Evolutionary conservation across 2,113 vertebrate species (phyloP).

Genomic region (Trichechus manatus): DNA sequence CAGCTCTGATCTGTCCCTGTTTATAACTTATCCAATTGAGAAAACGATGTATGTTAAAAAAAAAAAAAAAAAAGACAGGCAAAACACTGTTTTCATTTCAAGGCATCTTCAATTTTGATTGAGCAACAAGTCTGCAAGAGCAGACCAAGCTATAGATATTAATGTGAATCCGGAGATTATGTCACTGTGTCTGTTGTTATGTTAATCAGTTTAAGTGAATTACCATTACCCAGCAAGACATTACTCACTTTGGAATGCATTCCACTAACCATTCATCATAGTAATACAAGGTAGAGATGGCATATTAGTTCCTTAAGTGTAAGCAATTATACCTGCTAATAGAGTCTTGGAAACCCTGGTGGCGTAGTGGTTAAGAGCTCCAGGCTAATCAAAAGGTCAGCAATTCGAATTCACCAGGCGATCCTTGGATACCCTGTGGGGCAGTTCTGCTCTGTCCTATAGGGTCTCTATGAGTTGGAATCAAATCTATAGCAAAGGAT

Average conservation of each 20-base stretch:
- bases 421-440: too few species aligned
- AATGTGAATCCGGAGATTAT: slow-evolving; percentile 45
- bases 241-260: slow-evolving; percentile 28
- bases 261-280: slow-evolving; percentile 21
- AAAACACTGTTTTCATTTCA: not conserved
- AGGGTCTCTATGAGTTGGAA: too few species aligned
- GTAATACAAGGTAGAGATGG: not conserved
- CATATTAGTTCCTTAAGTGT: not conserved
- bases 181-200: slow-evolving; percentile 46
- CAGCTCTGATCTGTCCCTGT: not conserved
- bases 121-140: not conserved
- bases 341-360: not conserved
- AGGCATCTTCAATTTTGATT: slow-evolving; percentile 33
- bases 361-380: too few species aligned
- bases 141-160: not conserved
- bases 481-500: too few species aligned
- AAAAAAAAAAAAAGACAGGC: not conserved
- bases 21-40: not conserved
- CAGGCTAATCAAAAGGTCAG: too few species aligned
- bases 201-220: slow-evolving; percentile 63
- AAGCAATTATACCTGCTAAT: slow-evolving; percentile 37
- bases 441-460: too few species aligned
- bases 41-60: not conserved
- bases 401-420: too few species aligned
- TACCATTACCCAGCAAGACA: slow-evolving; percentile 45